phyloP scores from a whole-genome alignment of 2,797 vertebrate genomes.

The Benthosema pterotum region DNA sequence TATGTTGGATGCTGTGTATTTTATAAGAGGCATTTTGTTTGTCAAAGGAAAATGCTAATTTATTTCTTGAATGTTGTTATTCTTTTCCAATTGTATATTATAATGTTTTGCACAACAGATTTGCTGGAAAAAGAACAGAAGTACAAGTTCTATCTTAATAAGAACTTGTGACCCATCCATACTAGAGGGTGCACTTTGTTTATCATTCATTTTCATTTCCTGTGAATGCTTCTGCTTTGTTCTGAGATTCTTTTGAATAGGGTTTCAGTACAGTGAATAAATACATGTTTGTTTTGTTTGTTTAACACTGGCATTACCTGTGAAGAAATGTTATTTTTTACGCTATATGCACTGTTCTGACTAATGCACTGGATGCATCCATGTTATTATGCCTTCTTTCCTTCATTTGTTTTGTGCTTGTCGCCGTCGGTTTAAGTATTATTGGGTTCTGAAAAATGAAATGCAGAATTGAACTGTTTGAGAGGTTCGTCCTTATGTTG shows the following conservation, averaged over 20 bases:
- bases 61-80: not conserved
- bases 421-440: constrained; percentile 13
- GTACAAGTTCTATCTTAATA: not conserved
- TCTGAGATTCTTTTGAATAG: not conserved
- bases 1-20: constrained; percentile 40
- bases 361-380: constrained; percentile 74
- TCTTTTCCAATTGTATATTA: not conserved
- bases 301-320: constrained; percentile 32
- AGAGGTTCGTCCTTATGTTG: constrained; percentile 1
- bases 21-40: constrained; percentile 35
- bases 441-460: constrained; percentile 17
- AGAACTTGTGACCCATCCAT: constrained; percentile 24
- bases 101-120: constrained; percentile 18
- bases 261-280: not conserved
- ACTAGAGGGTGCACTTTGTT: constrained; percentile 42
- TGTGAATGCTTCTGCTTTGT: not conserved
- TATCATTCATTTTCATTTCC: constrained; percentile 8
- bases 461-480: not conserved
- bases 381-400: constrained; percentile 37
- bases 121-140: constrained; percentile 7
- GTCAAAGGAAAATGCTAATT: constrained; percentile 1
- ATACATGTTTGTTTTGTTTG: too few species aligned
- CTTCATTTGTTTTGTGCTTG: constrained; percentile 10
- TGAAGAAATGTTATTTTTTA: constrained; percentile 27
- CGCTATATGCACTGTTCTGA: constrained; percentile 51